These are phyloP conservation scores for Sparus aurata DNA, from an alignment of 2,797 vertebrate species.

Conservation along the genomic window DNA sequence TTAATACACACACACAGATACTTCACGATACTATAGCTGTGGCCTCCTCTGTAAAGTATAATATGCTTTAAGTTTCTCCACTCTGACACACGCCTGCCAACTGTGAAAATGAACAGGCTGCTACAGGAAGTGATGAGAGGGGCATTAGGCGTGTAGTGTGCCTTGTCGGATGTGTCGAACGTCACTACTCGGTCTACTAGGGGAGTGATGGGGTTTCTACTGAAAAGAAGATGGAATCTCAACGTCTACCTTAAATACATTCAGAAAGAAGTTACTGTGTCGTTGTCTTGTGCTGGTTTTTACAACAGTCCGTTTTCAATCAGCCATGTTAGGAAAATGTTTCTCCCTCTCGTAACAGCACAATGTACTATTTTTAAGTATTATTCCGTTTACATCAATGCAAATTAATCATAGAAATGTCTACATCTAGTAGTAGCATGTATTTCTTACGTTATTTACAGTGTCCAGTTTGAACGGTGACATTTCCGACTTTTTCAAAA, in stretches of 20 bases:
- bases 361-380: conserved; percentile 81
- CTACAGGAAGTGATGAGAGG: conserved; percentile 70
- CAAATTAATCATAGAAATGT: conserved; percentile 87
- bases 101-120: conserved; percentile 61
- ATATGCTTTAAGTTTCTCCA: conserved; percentile 35
- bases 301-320: conserved; percentile 92
- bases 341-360: conserved; percentile 88
- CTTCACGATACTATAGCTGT: conserved; percentile 46
- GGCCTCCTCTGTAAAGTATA: conserved; percentile 33
- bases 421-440: conserved; percentile 79
- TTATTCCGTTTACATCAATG: conserved; percentile 81
- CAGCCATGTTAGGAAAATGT: conserved; percentile 90
- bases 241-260: conserved; percentile 88
- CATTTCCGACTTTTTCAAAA: conserved; percentile 82
- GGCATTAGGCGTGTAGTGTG: conserved; percentile 48
- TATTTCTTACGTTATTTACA: conserved; percentile 85
- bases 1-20: conserved; percentile 51
- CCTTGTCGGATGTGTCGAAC: conserved; percentile 52
- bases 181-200: conserved; percentile 64
- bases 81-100: conserved; percentile 43
- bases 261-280: conserved; percentile 89
- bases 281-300: conserved; percentile 90
- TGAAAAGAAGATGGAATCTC: conserved; percentile 80
- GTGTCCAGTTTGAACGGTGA: conserved; percentile 80
- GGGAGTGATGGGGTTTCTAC: conserved; percentile 56